A percentile compares a stretch with the other conserved stretches of the same genome.
phyloP scores from a whole-genome alignment of 2,113 vertebrate genomes.

The Toxostoma redivivum region DNA sequence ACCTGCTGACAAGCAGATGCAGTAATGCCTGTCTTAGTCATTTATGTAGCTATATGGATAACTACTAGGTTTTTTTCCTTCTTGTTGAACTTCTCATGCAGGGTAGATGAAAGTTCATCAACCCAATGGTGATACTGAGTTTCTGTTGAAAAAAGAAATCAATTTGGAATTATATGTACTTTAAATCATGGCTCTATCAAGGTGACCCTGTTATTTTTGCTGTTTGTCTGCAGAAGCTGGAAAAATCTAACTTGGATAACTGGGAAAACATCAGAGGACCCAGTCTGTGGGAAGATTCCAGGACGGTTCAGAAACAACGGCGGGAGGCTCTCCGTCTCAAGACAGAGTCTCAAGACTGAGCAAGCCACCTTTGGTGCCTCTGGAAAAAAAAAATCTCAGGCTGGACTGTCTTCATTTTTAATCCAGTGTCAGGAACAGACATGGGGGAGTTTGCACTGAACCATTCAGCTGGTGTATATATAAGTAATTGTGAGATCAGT shows the following conservation, averaged over 20 bases:
- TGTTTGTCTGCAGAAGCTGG: slow-evolving; percentile 81
- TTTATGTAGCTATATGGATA: not conserved
- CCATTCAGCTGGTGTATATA: not conserved
- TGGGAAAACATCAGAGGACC: slow-evolving; percentile 97
- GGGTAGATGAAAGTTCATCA: not conserved
- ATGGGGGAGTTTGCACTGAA: not conserved
- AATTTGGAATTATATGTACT: not conserved
- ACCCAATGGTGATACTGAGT: not conserved
- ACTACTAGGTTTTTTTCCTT: not conserved
- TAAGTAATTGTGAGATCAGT: not conserved
- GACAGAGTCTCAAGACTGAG: slow-evolving; percentile 26
- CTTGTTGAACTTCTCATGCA: not conserved
- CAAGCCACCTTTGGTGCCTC: not conserved
- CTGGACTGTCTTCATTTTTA: not conserved
- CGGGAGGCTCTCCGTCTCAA: slow-evolving; percentile 54
- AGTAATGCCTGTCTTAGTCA: not conserved
- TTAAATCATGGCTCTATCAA: not conserved
- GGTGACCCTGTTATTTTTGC: slow-evolving; percentile 26
- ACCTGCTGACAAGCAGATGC: not conserved
- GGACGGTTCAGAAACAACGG: slow-evolving; percentile 77
- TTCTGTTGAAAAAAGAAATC: not conserved
- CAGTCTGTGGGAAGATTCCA: slow-evolving; percentile 90
- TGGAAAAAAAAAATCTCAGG: not conserved
- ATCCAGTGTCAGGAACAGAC: not conserved
- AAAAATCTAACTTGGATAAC: slow-evolving; percentile 75